phyloP scores from a whole-genome alignment of 1,140 invertebrate species.

The Babylonia areolata region DNA sequence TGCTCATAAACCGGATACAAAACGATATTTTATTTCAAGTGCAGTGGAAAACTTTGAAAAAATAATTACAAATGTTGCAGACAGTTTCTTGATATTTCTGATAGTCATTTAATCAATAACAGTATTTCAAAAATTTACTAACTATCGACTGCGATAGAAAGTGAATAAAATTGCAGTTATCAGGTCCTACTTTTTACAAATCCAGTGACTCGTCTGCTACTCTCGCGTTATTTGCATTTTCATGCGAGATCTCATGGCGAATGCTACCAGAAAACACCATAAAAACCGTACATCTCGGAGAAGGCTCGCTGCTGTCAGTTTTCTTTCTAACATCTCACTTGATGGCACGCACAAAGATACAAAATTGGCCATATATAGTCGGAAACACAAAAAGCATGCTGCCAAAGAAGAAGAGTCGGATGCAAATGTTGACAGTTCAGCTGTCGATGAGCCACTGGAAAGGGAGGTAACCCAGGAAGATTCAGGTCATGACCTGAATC shows the following conservation, averaged over 20 bases:
- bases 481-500: slow-evolving; percentile 29
- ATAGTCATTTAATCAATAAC: no score
- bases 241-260: slow-evolving; percentile 54
- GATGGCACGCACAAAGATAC: slow-evolving; percentile 93
- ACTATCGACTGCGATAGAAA: not conserved
- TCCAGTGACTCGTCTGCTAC: slow-evolving; percentile 34
- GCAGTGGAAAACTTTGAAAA: no score
- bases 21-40: not conserved
- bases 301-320: slow-evolving; percentile 79
- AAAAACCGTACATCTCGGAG: slow-evolving; percentile 58
- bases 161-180: not conserved
- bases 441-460: not conserved
- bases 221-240: not conserved
- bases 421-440: not conserved
- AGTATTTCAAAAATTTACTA: no score
- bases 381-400: slow-evolving; percentile 53
- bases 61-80: no score
- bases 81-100: no score
- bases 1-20: not conserved
- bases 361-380: slow-evolving; percentile 78
- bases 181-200: not conserved
- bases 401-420: slow-evolving; percentile 19
- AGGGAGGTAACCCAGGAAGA: slow-evolving; percentile 31
- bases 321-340: slow-evolving; percentile 95
- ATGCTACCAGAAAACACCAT: slow-evolving; percentile 59